Evolutionary conservation across 2,888 invertebrate genomes (phyloP).

Genomic region (Dasysyrphus tricinctus): DNA sequence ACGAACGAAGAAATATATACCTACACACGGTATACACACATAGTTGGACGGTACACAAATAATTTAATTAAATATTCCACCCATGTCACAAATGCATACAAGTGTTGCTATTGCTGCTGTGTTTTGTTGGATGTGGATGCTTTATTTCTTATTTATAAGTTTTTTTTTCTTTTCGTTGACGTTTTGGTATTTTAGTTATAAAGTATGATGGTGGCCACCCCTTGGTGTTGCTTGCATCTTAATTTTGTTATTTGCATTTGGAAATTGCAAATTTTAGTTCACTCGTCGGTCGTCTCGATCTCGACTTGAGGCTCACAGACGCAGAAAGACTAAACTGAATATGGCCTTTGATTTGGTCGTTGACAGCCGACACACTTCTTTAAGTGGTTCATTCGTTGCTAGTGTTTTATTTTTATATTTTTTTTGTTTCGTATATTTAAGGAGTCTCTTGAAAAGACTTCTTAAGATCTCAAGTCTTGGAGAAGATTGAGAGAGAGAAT

Average conservation of each 20-base stretch:
- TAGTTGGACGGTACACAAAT: slow-evolving; percentile 53
- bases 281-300: slow-evolving; percentile 24
- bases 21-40: not conserved
- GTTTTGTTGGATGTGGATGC: slow-evolving; percentile 21
- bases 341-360: slow-evolving; percentile 70
- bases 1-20: slow-evolving; percentile 25
- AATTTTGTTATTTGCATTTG: slow-evolving; percentile 68
- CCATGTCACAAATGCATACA: slow-evolving; percentile 68
- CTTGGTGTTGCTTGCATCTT: slow-evolving; percentile 61
- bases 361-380: slow-evolving; percentile 74
- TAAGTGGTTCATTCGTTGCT: slow-evolving; percentile 47
- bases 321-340: slow-evolving; percentile 38
- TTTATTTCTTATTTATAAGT: slow-evolving; percentile 37
- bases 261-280: slow-evolving; percentile 64
- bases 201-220: slow-evolving; percentile 31
- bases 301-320: slow-evolving; percentile 9
- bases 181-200: slow-evolving; percentile 38
- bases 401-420: not conserved
- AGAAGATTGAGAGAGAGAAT: slow-evolving; percentile 11
- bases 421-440: slow-evolving; percentile 7
- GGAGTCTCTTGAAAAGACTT: slow-evolving; percentile 20
- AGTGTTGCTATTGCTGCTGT: slow-evolving; percentile 40
- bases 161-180: slow-evolving; percentile 22
- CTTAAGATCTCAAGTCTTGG: slow-evolving; percentile 13
- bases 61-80: slow-evolving; percentile 74